Percentiles rank a stretch among this genome's conserved stretches.
Evolutionary conservation across 2,113 vertebrate genomes (phyloP).

Genomic region (Coturnix japonica): DNA sequence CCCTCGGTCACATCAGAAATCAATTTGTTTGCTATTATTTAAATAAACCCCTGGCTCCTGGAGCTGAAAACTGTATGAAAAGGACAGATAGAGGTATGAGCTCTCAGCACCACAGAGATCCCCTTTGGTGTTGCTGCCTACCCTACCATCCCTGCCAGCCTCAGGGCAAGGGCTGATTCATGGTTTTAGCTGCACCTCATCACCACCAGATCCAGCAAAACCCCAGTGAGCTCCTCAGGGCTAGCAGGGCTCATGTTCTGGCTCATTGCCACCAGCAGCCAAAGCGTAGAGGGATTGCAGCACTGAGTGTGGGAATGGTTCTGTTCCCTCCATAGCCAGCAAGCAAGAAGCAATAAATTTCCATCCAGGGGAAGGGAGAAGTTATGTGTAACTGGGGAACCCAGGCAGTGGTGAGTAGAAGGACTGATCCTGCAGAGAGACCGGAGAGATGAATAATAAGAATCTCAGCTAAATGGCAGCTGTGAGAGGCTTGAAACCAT

Average conservation of each 20-base stretch:
- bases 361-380: conserved; percentile 3
- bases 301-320: neutral
- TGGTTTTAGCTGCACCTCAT: neutral
- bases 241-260: neutral
- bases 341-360: conserved; percentile 35
- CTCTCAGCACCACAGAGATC: neutral
- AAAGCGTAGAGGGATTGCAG: neutral
- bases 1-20: neutral
- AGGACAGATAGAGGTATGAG: neutral
- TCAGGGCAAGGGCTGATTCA: neutral
- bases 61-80: neutral
- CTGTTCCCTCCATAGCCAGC: neutral
- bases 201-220: neutral
- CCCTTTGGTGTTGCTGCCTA: neutral
- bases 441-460: neutral
- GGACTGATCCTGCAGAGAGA: neutral
- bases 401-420: neutral
- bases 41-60: neutral
- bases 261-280: neutral
- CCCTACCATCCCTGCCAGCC: fast-evolving
- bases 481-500: neutral
- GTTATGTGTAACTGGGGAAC: neutral
- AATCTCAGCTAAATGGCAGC: conserved; percentile 27
- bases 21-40: neutral
- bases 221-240: neutral